Evolutionary conservation across 2,797 vertebrate genomes (phyloP).

Genomic region (Iguana delicatissima): DNA sequence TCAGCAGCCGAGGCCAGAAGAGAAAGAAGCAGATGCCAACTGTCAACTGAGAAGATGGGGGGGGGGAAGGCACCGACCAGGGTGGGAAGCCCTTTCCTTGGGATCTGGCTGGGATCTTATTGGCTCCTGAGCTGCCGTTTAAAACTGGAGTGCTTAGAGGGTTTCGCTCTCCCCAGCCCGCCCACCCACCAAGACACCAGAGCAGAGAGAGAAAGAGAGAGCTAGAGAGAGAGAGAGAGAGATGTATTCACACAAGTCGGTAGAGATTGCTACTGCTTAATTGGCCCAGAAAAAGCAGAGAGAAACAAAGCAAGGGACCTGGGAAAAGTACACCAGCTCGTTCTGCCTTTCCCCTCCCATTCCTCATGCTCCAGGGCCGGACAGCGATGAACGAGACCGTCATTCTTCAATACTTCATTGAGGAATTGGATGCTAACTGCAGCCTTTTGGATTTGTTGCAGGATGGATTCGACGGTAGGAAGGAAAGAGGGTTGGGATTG

Average conservation of each 20-base stretch:
- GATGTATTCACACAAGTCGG: background rate
- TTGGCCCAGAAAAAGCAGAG: background rate
- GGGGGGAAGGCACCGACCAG: background rate
- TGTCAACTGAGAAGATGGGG: background rate
- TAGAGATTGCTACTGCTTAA: background rate
- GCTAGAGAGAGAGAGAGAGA: background rate
- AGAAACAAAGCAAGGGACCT: no score
- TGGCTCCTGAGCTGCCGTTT: background rate
- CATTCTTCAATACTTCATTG: slow-evolving; percentile 79
- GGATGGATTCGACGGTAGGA: slow-evolving; percentile 89
- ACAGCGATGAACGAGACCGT: slow-evolving; percentile 76
- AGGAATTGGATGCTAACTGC: slow-evolving; percentile 93
- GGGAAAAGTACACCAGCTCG: background rate
- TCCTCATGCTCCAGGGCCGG: slow-evolving; percentile 22
- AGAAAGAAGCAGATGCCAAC: background rate
- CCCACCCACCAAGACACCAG: slow-evolving; percentile 18
- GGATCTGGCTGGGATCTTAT: background rate
- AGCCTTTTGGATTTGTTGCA: slow-evolving; percentile 87
- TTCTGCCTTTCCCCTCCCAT: background rate
- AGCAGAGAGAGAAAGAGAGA: background rate
- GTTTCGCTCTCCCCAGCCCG: background rate
- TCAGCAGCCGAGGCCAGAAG: background rate
- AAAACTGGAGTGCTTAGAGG: background rate
- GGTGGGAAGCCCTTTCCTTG: slow-evolving; percentile 8
- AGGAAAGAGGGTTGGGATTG: slow-evolving; percentile 18